Base-by-base conservation (phyloP, 1,140 invertebrate species). In the Drosophila ercepeae region DNA sequence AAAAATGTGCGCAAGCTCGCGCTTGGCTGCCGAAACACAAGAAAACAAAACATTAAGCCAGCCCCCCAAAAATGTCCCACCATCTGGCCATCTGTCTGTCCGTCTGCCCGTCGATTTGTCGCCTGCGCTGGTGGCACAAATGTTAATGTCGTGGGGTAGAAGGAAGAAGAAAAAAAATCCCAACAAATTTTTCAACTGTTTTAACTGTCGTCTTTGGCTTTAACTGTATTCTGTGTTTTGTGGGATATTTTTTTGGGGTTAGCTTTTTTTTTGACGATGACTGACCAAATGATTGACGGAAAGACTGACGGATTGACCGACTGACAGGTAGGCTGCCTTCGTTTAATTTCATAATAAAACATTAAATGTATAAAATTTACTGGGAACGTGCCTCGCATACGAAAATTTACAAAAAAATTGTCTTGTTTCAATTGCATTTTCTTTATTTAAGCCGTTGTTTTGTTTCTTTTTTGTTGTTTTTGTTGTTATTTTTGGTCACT, bases 261-360 rank as follows among this genome's bases (percentile, higher is more conserved):
- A 42, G 27, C 25, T 61, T 13, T 27, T 39, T 11, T 42, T 39
- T 54, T 73, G 51, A 51, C 51, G 42, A 52, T 52, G 71, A 69
- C 70, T 21, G 21, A 4, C 21, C 21, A 4, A 21, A 21, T 21
- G 21, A 21, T 21, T 21, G 21, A 21, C 21, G 21, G 21, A 41
- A 25, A 14, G n/a, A 13, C 14, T 39, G 57, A 46, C 23, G 18
- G 55, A 68, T 46, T 67, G 61, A 69, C 36, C 52, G 65, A 42
- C 34, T 39, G 69, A 16, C 36, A 6, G 14, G 59, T 46, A 72
- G 14, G 69, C 36, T 58, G 71, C 59, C 72, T 60, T 61, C 48
- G 77, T 51, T 81, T 81, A 81, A 81, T 81, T 81, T 81, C 77
- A 81, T 81, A 81, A 81, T 81, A 81, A 81, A 75, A 81, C 77